These are phyloP conservation scores for Pinctada fucata DNA, from an alignment of 2,888 invertebrate species.

Conservation along the genomic window DNA sequence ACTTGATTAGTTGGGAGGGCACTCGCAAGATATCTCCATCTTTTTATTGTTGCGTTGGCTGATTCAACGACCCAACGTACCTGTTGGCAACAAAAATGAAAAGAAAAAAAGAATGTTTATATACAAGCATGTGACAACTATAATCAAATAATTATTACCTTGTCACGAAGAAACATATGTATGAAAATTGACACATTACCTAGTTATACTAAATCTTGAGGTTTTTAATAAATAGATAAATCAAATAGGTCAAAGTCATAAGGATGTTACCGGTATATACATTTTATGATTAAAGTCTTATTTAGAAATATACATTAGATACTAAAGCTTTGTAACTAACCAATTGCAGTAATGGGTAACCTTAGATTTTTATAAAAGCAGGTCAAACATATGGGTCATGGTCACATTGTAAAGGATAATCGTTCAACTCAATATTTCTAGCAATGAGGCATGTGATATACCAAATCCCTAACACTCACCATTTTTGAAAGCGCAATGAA, in stretches of 20 bases:
- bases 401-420: no score
- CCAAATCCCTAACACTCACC: no score
- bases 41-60: slow-evolving; percentile 43
- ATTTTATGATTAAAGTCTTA: not conserved
- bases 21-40: slow-evolving; percentile 34
- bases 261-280: not conserved
- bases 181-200: no score
- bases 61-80: slow-evolving; percentile 43
- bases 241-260: no score
- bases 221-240: not conserved
- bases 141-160: not conserved
- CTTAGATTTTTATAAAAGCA: no score
- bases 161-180: not conserved
- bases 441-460: no score
- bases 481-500: no score
- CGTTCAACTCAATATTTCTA: no score
- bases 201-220: not conserved
- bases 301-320: not conserved
- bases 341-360: no score
- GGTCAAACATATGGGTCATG: no score
- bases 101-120: not conserved
- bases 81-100: slow-evolving; percentile 16
- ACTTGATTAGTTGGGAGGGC: slow-evolving; percentile 40
- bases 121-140: not conserved
- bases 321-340: no score